Percentiles rank a stretch among this genome's conserved stretches.
Conservation (phyloP, 2,888 invertebrate species). For the Philonicus albiceps region DNA sequence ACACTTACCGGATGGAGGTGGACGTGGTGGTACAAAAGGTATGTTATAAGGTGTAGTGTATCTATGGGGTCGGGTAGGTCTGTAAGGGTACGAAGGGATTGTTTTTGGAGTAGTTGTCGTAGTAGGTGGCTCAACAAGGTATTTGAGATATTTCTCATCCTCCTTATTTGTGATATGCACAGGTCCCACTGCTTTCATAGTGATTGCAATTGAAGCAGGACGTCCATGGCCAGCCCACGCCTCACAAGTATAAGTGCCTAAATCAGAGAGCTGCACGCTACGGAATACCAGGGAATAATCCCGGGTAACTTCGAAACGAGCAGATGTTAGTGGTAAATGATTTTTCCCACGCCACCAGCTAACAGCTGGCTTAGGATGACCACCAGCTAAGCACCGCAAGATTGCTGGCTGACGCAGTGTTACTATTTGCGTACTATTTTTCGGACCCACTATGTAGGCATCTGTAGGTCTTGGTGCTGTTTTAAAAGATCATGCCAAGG, state of each 20-base stretch:
- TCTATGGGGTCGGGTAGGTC: slow-evolving; percentile 59
- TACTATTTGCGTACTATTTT: slow-evolving; percentile 71
- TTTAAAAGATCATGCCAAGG: slow-evolving; percentile 50
- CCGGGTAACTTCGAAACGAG: slow-evolving; percentile 69
- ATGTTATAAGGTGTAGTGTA: slow-evolving; percentile 53
- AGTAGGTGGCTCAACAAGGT: slow-evolving; percentile 68
- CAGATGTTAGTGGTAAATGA: slow-evolving; percentile 73
- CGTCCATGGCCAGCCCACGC: slow-evolving; percentile 84
- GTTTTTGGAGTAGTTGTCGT: slow-evolving; percentile 56
- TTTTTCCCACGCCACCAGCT: slow-evolving; percentile 84
- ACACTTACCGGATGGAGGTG: slow-evolving; percentile 29
- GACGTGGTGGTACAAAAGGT: slow-evolving; percentile 53
- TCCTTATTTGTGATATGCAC: slow-evolving; percentile 68
- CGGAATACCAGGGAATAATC: slow-evolving; percentile 80
- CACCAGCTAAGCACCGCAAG: slow-evolving; percentile 82
- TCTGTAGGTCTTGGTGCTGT: slow-evolving; percentile 56
- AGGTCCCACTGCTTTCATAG: slow-evolving; percentile 76
- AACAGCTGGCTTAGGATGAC: slow-evolving; percentile 79
- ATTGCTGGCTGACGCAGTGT: slow-evolving; percentile 74
- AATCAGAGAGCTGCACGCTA: slow-evolving; percentile 73
- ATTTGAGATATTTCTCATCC: slow-evolving; percentile 69
- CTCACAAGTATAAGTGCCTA: slow-evolving; percentile 88
- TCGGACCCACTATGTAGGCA: slow-evolving; percentile 74
- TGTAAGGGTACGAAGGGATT: slow-evolving; percentile 62
- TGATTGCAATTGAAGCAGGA: slow-evolving; percentile 79